These are phyloP conservation scores for Hirudinaria manillensis DNA, from an alignment of 2,888 invertebrate species.

Conservation along the genomic window DNA sequence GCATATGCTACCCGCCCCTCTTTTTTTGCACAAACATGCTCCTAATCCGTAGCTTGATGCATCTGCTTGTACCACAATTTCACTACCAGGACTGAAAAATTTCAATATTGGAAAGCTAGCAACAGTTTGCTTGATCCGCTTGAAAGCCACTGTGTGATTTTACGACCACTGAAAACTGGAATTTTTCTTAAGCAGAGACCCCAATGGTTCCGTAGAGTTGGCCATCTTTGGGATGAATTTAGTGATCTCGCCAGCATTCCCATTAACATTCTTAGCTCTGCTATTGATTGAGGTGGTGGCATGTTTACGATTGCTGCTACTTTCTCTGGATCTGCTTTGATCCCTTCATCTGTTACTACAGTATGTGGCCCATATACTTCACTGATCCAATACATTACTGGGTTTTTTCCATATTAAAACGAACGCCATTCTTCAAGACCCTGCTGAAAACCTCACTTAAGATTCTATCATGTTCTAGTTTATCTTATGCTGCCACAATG, in stretches of 20 bases:
- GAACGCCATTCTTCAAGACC: slow-evolving; percentile 32
- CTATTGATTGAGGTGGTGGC: slow-evolving; percentile 38
- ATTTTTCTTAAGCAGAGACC: slow-evolving; percentile 37
- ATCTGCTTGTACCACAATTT: slow-evolving; percentile 34
- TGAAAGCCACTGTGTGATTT: slow-evolving; percentile 36
- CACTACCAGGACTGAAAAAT: slow-evolving; percentile 30
- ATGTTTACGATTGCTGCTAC: slow-evolving; percentile 38
- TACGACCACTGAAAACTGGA: neutral
- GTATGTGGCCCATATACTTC: slow-evolving; percentile 32
- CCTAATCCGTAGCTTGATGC: slow-evolving; percentile 22
- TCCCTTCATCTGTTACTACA: slow-evolving; percentile 35
- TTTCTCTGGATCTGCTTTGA: slow-evolving; percentile 35
- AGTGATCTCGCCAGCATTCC: slow-evolving; percentile 38
- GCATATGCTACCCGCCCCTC: slow-evolving; percentile 31
- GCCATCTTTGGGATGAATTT: slow-evolving; percentile 41
- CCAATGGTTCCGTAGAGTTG: slow-evolving; percentile 36
- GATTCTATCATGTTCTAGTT: slow-evolving; percentile 37
- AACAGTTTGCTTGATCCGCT: slow-evolving; percentile 22
- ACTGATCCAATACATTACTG: slow-evolving; percentile 31
- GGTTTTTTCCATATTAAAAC: slow-evolving; percentile 20
- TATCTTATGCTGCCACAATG: slow-evolving; percentile 35
- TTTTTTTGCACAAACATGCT: neutral
- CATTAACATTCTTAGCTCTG: slow-evolving; percentile 1
- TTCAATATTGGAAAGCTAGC: slow-evolving; percentile 38
- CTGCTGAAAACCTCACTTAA: slow-evolving; percentile 30